Base-by-base conservation (phyloP, 2,797 vertebrate genomes). In the Geotrypetes seraphini region DNA sequence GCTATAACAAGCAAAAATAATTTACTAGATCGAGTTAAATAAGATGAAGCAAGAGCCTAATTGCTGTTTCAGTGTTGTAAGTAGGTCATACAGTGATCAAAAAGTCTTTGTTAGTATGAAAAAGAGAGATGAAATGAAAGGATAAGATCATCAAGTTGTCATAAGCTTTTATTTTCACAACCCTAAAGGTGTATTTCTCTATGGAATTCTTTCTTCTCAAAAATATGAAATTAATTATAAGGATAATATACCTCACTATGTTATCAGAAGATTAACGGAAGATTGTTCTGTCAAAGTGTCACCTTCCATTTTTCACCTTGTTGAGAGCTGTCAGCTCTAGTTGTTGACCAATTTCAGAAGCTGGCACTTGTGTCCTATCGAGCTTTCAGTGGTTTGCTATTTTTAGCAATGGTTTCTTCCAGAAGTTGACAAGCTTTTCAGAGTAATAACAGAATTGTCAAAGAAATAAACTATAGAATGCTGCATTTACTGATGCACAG, bases 391-490 rank as follows among this genome's bases (percentile, higher is more conserved):
- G 28, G 20, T 39, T 39, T 40, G 36, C 55, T 57, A 43, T 46
- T 61, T 71, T 69, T 59, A 52, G 53, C 19, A 19, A 19, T 15
- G 35, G 33, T 36, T 50, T 62, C 50, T 30, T 58, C 40, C 33
- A 37, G 30, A 47, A 43, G 25, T 49, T 63, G 57, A 60, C 37
- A 63, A 53, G 53, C 32, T 42, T 60, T 69, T 69, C 43, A 49
- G 30, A 64, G 43, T 57, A 57, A 31, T 69, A 64, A 58, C 47
- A 37, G 27, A 46, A 50, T 34, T 59, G 58, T 59, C 62, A 64
- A 54, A 55, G 49, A 43, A 46, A 41, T 47, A 37, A 38, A 10
- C 36, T 42, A 23, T 44, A 29, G 15, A 16, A 47, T 42, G 25
- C 20, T 31, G n/a, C 10, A 17, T 37, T 22, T 12, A 19, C 28